Evolutionary conservation across 1,140 invertebrate species (phyloP).

Genomic region (Elysia chlorotica): DNA sequence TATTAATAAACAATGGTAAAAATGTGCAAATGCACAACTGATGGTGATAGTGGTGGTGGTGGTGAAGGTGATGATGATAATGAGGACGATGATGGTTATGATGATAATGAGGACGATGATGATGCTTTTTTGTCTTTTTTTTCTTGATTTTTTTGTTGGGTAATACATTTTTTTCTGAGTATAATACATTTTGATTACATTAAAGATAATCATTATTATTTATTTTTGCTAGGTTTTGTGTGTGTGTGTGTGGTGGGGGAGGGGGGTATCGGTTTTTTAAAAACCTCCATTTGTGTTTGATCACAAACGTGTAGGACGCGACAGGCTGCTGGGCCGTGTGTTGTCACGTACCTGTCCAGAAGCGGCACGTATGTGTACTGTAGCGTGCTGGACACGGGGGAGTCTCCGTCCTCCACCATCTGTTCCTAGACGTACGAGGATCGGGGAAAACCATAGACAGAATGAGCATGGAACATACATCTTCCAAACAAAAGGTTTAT

Average conservation of each 20-base stretch:
- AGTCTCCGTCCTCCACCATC: background rate
- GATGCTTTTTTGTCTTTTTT: background rate
- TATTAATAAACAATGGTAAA: too few relatives aligned
- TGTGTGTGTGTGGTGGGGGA: too few relatives aligned
- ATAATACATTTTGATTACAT: background rate
- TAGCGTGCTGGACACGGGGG: background rate
- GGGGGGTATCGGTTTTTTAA: background rate
- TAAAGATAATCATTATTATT: background rate
- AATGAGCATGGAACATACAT: too few relatives aligned
- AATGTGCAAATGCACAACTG: too few relatives aligned
- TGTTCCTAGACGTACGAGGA: slow-evolving; percentile 9
- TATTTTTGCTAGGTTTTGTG: too few relatives aligned
- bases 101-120: too few relatives aligned
- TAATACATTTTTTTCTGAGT: background rate
- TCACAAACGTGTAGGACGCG: background rate
- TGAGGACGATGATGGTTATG: too few relatives aligned
- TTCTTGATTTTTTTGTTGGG: background rate
- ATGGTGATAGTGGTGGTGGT: too few relatives aligned
- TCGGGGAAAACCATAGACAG: too few relatives aligned
- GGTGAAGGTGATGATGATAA: too few relatives aligned
- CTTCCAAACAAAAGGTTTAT: too few relatives aligned
- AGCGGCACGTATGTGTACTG: slow-evolving; percentile 21
- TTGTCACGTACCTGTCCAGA: background rate
- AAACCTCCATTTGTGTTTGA: background rate
- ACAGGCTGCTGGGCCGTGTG: background rate